Conservation (phyloP, 2,113 vertebrate genomes). For the Ginglymostoma cirratum region DNA sequence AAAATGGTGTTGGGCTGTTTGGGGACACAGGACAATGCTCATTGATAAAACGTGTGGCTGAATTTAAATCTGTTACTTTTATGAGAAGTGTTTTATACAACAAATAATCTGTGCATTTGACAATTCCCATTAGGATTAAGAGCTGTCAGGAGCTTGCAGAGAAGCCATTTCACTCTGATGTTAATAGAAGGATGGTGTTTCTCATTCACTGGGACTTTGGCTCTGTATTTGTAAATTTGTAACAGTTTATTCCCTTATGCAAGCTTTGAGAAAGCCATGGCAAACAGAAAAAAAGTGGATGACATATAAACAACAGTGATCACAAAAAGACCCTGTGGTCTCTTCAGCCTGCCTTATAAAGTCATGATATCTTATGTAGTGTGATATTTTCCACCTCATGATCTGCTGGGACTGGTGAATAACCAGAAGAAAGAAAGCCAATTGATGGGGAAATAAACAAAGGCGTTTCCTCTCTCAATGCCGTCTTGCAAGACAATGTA, state of each 20-base stretch:
- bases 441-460: not conserved
- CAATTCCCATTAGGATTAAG: not conserved
- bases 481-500: not conserved
- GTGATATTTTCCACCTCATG: too few species aligned
- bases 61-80: conserved; percentile 13
- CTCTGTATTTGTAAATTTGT: not conserved
- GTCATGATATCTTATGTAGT: not conserved
- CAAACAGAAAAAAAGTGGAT: not conserved
- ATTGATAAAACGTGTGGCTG: not conserved
- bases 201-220: not conserved
- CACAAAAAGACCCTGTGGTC: not conserved
- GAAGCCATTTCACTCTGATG: not conserved
- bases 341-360: not conserved
- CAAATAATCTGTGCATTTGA: conserved; percentile 1
- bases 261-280: not conserved
- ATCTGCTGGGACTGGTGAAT: not conserved
- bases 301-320: not conserved
- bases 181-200: not conserved
- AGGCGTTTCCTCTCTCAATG: not conserved
- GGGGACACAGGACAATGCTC: not conserved
- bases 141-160: not conserved
- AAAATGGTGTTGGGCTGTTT: not conserved
- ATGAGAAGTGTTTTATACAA: not conserved
- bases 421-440: not conserved
- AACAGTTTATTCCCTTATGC: not conserved